Base-by-base conservation (phyloP, 2,797 vertebrate genomes). In the Ammospiza maritima region DNA sequence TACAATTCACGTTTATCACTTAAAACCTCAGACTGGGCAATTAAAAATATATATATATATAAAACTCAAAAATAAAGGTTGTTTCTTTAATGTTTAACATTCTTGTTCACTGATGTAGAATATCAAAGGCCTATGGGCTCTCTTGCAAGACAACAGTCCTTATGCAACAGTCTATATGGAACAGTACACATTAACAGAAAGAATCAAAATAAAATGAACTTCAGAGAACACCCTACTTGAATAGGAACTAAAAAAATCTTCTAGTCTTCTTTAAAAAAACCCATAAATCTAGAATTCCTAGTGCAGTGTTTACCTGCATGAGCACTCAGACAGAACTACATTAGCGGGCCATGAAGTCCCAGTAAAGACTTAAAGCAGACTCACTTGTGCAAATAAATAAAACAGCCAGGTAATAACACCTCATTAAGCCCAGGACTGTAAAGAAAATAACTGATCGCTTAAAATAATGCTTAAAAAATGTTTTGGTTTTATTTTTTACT, bases 301-400 rank as follows among this genome's bases (percentile, higher is more conserved):
- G 40, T 50, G 73, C 56, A 91, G 44, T 14, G 32, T 57, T 14
- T 42, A 82, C 47, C 42, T 78, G 58, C 11, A 6, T 67, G 44
- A 89, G 40, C 70, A 75, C 62, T 74, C 20, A 48, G 42, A 77
- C n/a, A 88, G 29, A 91, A 73, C 34, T 65, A 45, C 3, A 3
- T 42, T 42, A 85, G n/a, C 9, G 60, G 44, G 53, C n/a, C 27
- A 48, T 13, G 21, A 88, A 85, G 16, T 60, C 70, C 65, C 29
- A 85, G 36, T 14, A 50, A 85, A 89, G 56, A 75, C 44, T 79
- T 89, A 71, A 93, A 94, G 50, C 26, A 88, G 58, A 87, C 27
- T 89, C 36, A 81, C 5, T 61, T 73, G 70, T 89, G 66, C 85
- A 93, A 96, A 97, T 91, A 95, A 94, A 92, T 91, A 88, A 88